A percentile compares a stretch with the other conserved stretches of the same genome.
Conservation (phyloP, 2,797 vertebrate genomes). For the Sparus aurata region DNA sequence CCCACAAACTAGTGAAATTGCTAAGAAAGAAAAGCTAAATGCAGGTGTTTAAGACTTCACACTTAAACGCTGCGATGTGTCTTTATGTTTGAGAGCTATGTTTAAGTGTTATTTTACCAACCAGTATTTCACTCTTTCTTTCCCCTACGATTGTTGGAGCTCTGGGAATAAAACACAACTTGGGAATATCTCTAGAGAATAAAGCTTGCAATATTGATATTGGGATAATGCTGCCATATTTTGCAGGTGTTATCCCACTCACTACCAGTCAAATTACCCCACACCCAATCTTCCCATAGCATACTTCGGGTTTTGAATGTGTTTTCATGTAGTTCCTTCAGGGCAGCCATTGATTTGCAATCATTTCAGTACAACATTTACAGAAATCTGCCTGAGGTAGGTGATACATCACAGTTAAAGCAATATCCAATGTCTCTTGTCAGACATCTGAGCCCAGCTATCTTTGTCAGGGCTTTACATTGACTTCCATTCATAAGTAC, state of each 20-base stretch:
- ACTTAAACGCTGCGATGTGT: constrained; percentile 2
- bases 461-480: no score
- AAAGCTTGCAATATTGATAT: not conserved
- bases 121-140: not conserved
- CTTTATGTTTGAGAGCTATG: constrained; percentile 12
- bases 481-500: no score
- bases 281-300: constrained; percentile 2
- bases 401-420: constrained; percentile 15
- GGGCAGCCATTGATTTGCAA: constrained; percentile 48
- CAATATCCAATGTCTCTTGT: not conserved
- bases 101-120: constrained; percentile 14
- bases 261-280: no score
- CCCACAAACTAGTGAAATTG: no score
- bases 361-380: constrained; percentile 6
- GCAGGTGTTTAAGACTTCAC: constrained; percentile 15
- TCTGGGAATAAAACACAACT: not conserved
- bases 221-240: not conserved
- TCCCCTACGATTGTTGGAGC: not conserved
- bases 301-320: not conserved
- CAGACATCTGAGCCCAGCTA: no score
- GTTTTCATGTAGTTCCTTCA: constrained; percentile 5
- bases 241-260: not conserved
- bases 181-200: not conserved
- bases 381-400: constrained; percentile 20
- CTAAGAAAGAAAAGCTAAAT: not conserved